Percentiles rank a stretch among this genome's conserved stretches.
These are phyloP conservation scores for Macaca nemestrina DNA, from an alignment of 2,113 vertebrate species.

Conservation along the genomic window DNA sequence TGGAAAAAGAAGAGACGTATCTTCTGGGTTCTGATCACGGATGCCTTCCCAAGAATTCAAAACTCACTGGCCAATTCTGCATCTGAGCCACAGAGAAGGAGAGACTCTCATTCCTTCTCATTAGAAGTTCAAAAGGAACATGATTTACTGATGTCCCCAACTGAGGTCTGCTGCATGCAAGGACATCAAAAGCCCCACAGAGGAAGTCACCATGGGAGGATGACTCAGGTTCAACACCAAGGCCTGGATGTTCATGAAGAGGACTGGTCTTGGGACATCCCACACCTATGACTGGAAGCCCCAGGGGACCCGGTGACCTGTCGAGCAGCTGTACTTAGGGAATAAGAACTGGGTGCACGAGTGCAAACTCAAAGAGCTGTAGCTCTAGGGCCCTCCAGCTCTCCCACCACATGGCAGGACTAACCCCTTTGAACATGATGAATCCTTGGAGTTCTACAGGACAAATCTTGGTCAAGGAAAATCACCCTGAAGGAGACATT, in stretches of 20 bases:
- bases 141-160: too few species aligned
- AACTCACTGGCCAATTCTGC: not conserved
- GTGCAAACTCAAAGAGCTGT: fast-evolving
- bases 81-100: not conserved
- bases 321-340: too few species aligned
- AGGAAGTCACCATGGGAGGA: not conserved
- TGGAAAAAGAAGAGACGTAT: not conserved
- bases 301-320: not conserved
- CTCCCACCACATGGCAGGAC: not conserved
- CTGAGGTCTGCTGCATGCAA: not conserved
- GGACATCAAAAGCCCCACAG: not conserved
- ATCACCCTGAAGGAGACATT: not conserved
- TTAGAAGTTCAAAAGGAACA: not conserved
- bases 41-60: not conserved
- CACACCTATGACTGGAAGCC: not conserved
- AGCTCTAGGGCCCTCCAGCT: too few species aligned
- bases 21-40: not conserved
- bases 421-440: not conserved
- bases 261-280: not conserved
- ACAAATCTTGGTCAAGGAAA: not conserved
- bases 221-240: not conserved
- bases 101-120: not conserved
- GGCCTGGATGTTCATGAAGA: not conserved
- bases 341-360: not conserved
- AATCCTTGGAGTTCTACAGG: not conserved